A percentile compares a stretch with the other conserved stretches of the same genome.
These are phyloP conservation scores for Telenomus remus DNA, from an alignment of 1,140 invertebrate genomes.

Conservation along the genomic window DNA sequence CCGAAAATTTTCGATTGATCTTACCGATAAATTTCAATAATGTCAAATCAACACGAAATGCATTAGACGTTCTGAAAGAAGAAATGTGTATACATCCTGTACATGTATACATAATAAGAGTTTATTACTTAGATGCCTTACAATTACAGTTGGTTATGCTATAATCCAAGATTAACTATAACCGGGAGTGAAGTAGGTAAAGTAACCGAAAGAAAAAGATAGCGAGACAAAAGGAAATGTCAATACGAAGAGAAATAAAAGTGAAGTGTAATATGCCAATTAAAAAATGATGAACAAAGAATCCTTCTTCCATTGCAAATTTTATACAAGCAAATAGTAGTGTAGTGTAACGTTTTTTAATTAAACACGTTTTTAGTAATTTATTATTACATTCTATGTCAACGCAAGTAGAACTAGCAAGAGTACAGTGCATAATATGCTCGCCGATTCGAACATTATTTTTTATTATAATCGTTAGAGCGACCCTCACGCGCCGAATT, in stretches of 20 bases:
- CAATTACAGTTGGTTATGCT: conserved; percentile 57
- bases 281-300: conserved; percentile 53
- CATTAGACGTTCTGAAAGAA: conserved; percentile 25
- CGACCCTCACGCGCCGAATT: conserved; percentile 8
- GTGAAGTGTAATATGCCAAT: conserved; percentile 55
- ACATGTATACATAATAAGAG: conserved; percentile 43
- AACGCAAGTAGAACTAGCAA: conserved; percentile 42
- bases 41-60: conserved; percentile 33
- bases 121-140: conserved; percentile 61
- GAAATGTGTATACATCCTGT: conserved; percentile 35
- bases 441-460: conserved; percentile 37
- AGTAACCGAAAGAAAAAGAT: conserved; percentile 14
- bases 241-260: conserved; percentile 29
- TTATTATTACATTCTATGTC: conserved; percentile 51
- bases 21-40: no score
- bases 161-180: conserved; percentile 52
- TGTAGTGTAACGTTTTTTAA: conserved; percentile 54
- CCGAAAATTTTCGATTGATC: no score
- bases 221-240: conserved; percentile 27
- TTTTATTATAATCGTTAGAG: conserved; percentile 16
- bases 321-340: conserved; percentile 55
- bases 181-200: conserved; percentile 28
- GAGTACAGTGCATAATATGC: conserved; percentile 43
- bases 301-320: conserved; percentile 57
- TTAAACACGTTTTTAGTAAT: conserved; percentile 57